A percentile compares a stretch with the other conserved stretches of the same genome.
Evolutionary conservation across 2,888 invertebrate species (phyloP).

Genomic region (Anthrax anthrax): DNA sequence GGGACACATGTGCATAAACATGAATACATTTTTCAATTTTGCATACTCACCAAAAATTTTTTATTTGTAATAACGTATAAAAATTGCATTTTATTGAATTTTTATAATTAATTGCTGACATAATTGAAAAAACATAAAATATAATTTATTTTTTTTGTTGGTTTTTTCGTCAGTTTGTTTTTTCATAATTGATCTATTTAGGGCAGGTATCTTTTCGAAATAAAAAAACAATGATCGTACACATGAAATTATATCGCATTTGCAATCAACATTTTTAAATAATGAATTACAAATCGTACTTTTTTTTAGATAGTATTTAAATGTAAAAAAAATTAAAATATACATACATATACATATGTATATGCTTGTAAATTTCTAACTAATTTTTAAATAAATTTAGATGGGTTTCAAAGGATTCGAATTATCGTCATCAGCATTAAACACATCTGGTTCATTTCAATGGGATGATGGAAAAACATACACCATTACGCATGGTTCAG

Average conservation of each 20-base stretch:
- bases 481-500: conserved; percentile 73
- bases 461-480: conserved; percentile 67
- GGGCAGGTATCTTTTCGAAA: background rate
- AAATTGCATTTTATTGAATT: background rate
- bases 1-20: too few relatives aligned
- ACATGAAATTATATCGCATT: too few relatives aligned
- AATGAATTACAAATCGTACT: too few relatives aligned
- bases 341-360: too few relatives aligned
- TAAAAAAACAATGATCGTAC: too few relatives aligned
- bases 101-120: background rate
- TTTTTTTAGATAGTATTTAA: too few relatives aligned
- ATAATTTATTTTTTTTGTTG: background rate
- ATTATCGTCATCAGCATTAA: conserved; percentile 48
- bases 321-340: too few relatives aligned
- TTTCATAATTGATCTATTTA: background rate
- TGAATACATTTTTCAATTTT: background rate
- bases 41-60: background rate
- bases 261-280: too few relatives aligned
- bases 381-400: conserved; percentile 33
- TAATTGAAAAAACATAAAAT: background rate
- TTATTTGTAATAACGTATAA: too few relatives aligned
- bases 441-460: conserved; percentile 54
- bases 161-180: background rate
- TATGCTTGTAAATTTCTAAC: too few relatives aligned
- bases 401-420: conserved; percentile 89